Evolutionary conservation across 2,797 vertebrate species (phyloP), one percentile per base, ranked within the genome.

Genomic region (Sus cebifrons): DNA sequence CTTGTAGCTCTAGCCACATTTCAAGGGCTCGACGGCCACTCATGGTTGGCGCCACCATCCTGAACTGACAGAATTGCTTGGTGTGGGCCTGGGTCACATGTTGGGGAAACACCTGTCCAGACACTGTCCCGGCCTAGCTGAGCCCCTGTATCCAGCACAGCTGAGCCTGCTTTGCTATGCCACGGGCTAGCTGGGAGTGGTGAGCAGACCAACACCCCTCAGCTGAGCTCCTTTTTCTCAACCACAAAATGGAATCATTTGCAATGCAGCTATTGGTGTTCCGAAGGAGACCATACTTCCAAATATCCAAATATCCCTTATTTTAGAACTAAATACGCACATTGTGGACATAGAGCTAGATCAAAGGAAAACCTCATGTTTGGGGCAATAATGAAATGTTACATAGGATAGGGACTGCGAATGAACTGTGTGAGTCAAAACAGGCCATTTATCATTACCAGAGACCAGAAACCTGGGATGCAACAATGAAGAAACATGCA

Each of bases 251-350:
- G 27, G 7, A 64, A 16, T 5, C 2, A 9, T 2, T 0, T 4
- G 83, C 75, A 8, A 1, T 0, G 0, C 1, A 9, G n/a, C 40
- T 20, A 10, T 1, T 0, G 12, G 32, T 0, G 0, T 18, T 13
- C 44, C 36, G 10, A 15, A 20, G 58, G 79, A 29, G 18, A 11
- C 1, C 1, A 11, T 0, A 1, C 36, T 36, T 36, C 44, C 44
- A 49, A 49, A 49, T 49, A 49, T 49, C 5, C 5, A 49, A 49
- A 49, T 36, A 49, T 49, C 44, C 1, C 44, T 49, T 49, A 6
- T 49, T 10, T 49, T 49, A 49, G 2, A 10, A 49, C 6, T 49
- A 49, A 1, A 49, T 49, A 49, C 9, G 6, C 44, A 49, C 44
- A 49, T 49, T 49, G 44, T 6, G 44, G 44, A 49, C 44, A 49